phyloP scores from a whole-genome alignment of 2,797 vertebrate species.

The Triplophysa bombifrons region DNA sequence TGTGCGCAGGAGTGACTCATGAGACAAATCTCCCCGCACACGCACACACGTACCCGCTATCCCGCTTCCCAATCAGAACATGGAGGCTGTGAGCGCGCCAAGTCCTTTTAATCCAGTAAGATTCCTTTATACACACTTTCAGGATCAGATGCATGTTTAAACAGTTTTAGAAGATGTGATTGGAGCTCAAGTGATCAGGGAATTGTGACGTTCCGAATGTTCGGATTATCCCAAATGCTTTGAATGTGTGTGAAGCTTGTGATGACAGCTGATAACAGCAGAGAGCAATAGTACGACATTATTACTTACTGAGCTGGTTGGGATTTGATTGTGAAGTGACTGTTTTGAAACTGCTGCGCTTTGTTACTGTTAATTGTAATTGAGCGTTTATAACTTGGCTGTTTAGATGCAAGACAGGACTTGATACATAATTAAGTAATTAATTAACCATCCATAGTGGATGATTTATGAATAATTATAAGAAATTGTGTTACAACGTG shows the following conservation, averaged over 20 bases:
- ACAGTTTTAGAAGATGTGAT: not conserved
- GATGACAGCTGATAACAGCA: not conserved
- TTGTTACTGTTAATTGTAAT: no score
- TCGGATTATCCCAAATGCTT: not conserved
- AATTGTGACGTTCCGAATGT: not conserved
- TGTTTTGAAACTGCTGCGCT: no score
- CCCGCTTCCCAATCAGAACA: not conserved
- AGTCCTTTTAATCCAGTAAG: constrained; percentile 12
- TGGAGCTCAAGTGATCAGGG: constrained; percentile 2
- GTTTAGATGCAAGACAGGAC: not conserved
- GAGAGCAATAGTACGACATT: no score
- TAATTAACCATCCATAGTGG: not conserved
- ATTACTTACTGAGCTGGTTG: not conserved
- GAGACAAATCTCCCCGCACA: constrained; percentile 37
- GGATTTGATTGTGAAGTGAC: no score
- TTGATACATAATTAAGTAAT: constrained; percentile 6
- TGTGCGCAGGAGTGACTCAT: constrained; percentile 71
- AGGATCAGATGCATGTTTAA: constrained; percentile 10
- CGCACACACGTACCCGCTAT: not conserved
- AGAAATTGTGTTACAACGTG: not conserved
- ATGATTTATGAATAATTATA: not conserved
- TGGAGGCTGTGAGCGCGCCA: constrained; percentile 4
- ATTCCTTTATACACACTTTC: constrained; percentile 26
- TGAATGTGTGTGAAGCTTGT: not conserved
- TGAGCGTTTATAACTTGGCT: not conserved